A percentile compares a stretch with the other conserved stretches of the same genome.
Conservation (phyloP, 1,140 invertebrate species). For the Aphidius gifuensis region DNA sequence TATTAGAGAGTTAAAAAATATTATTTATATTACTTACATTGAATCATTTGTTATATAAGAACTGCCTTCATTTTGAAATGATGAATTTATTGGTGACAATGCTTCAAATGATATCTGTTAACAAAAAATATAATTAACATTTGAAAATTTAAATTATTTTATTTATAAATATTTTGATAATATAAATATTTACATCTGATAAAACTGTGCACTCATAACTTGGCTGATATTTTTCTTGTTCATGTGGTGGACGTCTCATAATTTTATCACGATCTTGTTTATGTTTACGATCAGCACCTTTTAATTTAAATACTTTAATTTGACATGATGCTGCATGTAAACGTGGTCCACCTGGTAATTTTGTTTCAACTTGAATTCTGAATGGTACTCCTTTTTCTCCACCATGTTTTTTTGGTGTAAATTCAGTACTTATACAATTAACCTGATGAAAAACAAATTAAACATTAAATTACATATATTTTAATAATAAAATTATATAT, state of each 20-base stretch:
- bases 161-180: conserved; percentile 9
- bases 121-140: conserved; percentile 16
- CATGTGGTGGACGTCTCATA: conserved; percentile 75
- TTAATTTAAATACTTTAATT: conserved; percentile 89
- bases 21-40: conserved; percentile 35
- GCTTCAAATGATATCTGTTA: conserved; percentile 53
- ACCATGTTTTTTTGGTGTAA: conserved; percentile 96
- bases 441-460: conserved; percentile 58
- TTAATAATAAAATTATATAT: background rate
- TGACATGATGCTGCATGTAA: conserved; percentile 93
- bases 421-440: conserved; percentile 96
- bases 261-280: conserved; percentile 97
- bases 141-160: conserved; percentile 1
- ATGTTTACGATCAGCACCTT: conserved; percentile 95
- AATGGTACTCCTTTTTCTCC: conserved; percentile 97
- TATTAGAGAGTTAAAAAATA: background rate
- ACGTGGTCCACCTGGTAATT: conserved; percentile 50
- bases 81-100: conserved; percentile 37
- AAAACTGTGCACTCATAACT: conserved; percentile 94
- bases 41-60: conserved; percentile 40
- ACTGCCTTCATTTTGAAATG: conserved; percentile 40
- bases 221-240: conserved; percentile 92
- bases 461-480: conserved; percentile 5
- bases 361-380: conserved; percentile 87
- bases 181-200: conserved; percentile 66